Evolutionary conservation across 2,113 vertebrate species (phyloP).

Genomic region (Chaetodon trifascialis): DNA sequence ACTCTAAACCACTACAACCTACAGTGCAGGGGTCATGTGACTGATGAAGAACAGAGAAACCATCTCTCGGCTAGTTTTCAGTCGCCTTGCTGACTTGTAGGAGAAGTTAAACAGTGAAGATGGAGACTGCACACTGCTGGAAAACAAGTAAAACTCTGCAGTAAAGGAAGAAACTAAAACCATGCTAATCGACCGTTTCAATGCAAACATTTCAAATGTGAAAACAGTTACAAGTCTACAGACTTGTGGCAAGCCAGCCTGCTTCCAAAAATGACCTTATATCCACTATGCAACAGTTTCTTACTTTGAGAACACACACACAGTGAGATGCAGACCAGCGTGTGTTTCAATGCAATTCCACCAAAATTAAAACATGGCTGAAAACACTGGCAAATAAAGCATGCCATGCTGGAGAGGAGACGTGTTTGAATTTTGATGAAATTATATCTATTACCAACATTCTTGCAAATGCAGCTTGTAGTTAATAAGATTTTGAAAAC

Average conservation of each 20-base stretch:
- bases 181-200: too few relatives aligned
- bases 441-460: background rate
- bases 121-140: too few relatives aligned
- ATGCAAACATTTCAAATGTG: background rate
- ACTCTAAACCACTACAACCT: background rate
- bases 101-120: background rate
- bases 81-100: background rate
- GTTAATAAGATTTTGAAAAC: background rate
- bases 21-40: background rate
- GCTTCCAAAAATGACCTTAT: background rate
- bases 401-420: background rate
- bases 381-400: background rate
- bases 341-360: background rate
- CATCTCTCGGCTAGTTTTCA: background rate
- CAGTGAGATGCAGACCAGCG: background rate
- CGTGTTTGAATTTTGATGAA: background rate
- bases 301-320: background rate
- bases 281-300: background rate
- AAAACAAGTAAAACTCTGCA: background rate
- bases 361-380: background rate
- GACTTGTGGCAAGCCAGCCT: background rate
- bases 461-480: background rate
- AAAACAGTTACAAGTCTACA: background rate
- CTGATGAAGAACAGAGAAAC: background rate
- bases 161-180: too few relatives aligned